Percentiles rank a stretch among this genome's conserved stretches.
Conservation (phyloP, 2,113 vertebrate genomes). For the Albula goreensis region DNA sequence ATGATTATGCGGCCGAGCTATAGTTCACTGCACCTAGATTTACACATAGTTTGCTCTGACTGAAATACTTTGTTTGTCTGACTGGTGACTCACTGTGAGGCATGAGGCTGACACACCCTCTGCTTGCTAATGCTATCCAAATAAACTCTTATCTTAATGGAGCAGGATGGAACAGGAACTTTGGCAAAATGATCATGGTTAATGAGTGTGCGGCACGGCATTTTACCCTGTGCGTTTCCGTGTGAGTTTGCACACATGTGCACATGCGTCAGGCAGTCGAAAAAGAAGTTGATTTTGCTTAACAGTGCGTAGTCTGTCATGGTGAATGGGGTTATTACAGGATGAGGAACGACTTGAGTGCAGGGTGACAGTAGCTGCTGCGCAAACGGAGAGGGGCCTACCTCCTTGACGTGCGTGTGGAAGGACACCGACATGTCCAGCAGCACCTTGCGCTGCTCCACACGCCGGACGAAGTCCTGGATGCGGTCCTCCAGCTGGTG, state of each 20-base stretch:
- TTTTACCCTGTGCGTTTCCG: background rate
- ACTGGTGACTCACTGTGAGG: background rate
- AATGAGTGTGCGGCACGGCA: background rate
- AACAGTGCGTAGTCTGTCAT: no score
- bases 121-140: background rate
- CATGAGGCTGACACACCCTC: background rate
- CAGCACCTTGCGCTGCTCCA: constrained; percentile 95
- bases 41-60: background rate
- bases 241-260: background rate
- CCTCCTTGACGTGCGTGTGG: constrained; percentile 98
- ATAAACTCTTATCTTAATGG: background rate
- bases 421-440: constrained; percentile 99
- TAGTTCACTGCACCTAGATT: background rate
- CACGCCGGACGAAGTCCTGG: constrained; percentile 95
- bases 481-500: constrained; percentile 96
- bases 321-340: no score
- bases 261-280: background rate
- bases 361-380: background rate
- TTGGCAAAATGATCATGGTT: background rate
- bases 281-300: no score
- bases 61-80: background rate
- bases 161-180: background rate
- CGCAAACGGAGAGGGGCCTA: constrained; percentile 47
- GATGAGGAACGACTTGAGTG: background rate
- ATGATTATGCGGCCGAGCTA: background rate